Conservation (phyloP, 2,888 invertebrate genomes). For the Drosophila nr. perissopoda region DNA sequence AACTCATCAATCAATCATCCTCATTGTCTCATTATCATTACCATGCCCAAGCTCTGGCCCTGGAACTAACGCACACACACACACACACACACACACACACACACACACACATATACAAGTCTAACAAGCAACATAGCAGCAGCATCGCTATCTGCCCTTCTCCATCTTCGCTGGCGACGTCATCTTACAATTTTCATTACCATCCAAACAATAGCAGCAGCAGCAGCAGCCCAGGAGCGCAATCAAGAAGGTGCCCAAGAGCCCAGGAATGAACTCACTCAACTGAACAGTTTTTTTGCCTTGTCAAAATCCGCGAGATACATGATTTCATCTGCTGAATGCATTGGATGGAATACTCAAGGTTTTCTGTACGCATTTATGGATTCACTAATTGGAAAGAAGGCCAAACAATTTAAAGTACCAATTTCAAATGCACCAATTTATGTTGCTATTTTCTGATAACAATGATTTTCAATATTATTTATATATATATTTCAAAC, state of each 20-base stretch:
- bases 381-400: not conserved
- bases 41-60: not conserved
- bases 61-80: not conserved
- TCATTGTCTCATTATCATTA: conserved; percentile 75
- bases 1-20: conserved; percentile 61
- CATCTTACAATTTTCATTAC: conserved; percentile 75
- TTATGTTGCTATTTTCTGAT: no score
- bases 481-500: no score
- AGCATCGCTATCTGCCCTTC: not conserved
- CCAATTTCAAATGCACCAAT: no score
- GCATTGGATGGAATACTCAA: not conserved
- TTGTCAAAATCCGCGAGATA: not conserved
- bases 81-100: not conserved
- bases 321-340: not conserved
- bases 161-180: conserved; percentile 31
- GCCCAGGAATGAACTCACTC: not conserved
- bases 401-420: not conserved
- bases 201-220: conserved; percentile 48
- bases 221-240: conserved; percentile 4
- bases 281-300: not conserved
- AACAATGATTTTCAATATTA: no score
- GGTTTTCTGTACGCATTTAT: not conserved
- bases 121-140: not conserved
- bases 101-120: not conserved
- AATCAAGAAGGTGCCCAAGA: not conserved